A percentile compares a stretch with the other conserved stretches of the same genome.
These are phyloP conservation scores for Sminthopsis crassicaudata DNA, from an alignment of 2,113 vertebrate species.

Conservation along the genomic window DNA sequence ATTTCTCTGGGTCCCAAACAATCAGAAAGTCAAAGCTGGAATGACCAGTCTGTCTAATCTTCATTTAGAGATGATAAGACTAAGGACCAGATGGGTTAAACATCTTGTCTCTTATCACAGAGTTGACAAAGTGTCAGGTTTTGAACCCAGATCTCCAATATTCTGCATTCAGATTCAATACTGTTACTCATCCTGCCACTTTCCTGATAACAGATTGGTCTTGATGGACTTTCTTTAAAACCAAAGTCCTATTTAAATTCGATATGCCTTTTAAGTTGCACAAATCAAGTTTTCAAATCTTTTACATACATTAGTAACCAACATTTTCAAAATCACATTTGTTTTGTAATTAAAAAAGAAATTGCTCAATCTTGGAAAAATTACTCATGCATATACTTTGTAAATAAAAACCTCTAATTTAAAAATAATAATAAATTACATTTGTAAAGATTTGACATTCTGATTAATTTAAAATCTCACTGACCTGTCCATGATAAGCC, in stretches of 20 bases:
- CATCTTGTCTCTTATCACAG: background rate
- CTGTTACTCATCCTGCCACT: background rate
- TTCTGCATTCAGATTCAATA: too few species aligned
- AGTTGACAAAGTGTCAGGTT: background rate
- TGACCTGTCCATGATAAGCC: constrained; percentile 98
- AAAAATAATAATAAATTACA: background rate
- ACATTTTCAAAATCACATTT: background rate
- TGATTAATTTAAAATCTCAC: constrained; percentile 69
- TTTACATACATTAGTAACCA: background rate
- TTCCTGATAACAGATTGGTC: background rate
- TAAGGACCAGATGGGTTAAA: background rate
- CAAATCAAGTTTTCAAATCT: background rate
- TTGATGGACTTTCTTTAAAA: background rate
- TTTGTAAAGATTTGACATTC: background rate
- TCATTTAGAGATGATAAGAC: background rate
- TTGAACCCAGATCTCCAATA: background rate
- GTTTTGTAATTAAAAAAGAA: background rate
- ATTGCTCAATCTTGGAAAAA: background rate
- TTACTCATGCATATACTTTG: too few species aligned
- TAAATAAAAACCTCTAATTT: background rate
- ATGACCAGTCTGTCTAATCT: background rate
- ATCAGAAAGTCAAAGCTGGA: background rate
- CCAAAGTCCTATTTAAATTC: background rate
- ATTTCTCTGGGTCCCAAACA: background rate
- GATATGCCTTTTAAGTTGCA: background rate